Evolutionary conservation across 2,888 invertebrate species (phyloP), one percentile per base, ranked within the genome.

Genomic region (Tipula confusa): DNA sequence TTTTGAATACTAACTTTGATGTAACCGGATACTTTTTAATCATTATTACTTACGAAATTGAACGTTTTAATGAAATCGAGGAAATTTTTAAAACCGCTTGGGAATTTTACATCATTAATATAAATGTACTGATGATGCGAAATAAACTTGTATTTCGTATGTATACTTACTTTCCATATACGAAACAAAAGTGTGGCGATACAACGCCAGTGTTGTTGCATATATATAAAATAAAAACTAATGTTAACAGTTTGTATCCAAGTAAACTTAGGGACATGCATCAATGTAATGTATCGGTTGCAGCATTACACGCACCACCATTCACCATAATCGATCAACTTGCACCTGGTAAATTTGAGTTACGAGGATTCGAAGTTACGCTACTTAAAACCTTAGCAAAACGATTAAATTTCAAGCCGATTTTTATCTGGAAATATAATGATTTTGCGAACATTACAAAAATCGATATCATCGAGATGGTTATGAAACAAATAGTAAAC

Each of bases 91-190:
- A 83, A 9, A 81, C 38, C 11, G 83, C 83, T 11, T 85, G 84
- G 83, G 29, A 82, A 15, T 18, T 81, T n/a, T 82, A 83, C 29
- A 84, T 85, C 11, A 82, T 83, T 33, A 84, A 85, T 82, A 80
- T 80, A 15, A 80, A 80, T 9, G 29, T 80, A 13, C 1, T 80
- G 5, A 1, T 80, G 1, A 29, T 13, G 5, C n/a, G n/a, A n/a
- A n/a, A 80, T 6, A 4, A 29, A 38, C 15, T 6, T 7, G 15
- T 29, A 24, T 6, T 38, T n/a, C n/a, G n/a, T 4, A 31, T 85
- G 15, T 85, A 84, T 79, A 84, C 85, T n/a, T 85, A 84, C 81
- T 85, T 83, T 79, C 85, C 85, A n/a, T 85, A 84, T 2, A 2
- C 13, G 18, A 4, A 24, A 9, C 6, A 82, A 82, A 24, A 64